Conservation (phyloP, 2,113 vertebrate genomes). For the Pholis gunnellus region DNA sequence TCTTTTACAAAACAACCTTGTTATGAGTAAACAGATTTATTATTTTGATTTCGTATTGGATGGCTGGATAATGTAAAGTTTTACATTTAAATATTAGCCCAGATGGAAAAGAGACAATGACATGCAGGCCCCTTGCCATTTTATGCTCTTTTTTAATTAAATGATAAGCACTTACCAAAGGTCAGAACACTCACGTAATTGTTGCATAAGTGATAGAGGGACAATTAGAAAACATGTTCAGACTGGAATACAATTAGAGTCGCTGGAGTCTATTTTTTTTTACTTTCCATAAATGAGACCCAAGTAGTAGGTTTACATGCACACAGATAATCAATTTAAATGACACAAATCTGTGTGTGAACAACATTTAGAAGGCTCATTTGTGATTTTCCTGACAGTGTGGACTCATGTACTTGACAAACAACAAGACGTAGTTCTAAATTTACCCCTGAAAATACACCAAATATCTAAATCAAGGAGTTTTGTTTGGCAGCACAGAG, state of each 20-base stretch:
- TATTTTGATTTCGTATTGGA: background rate
- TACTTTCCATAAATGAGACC: background rate
- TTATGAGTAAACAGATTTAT: background rate
- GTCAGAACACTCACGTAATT: background rate
- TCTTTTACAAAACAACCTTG: too few species aligned
- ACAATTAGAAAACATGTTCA: background rate
- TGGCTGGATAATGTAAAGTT: background rate
- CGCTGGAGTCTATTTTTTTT: background rate
- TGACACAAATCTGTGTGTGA: background rate
- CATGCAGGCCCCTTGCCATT: background rate
- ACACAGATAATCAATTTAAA: background rate
- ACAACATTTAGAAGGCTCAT: background rate
- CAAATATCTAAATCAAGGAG: background rate
- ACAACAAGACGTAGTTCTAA: background rate
- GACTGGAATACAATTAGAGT: background rate
- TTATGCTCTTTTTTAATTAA: background rate
- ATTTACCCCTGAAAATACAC: background rate
- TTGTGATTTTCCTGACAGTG: background rate
- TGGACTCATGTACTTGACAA: background rate
- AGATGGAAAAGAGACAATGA: background rate
- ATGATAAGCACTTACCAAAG: background rate
- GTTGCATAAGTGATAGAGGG: background rate
- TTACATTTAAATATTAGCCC: background rate
- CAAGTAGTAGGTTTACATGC: background rate
- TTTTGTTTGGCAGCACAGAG: background rate